Base-by-base conservation (phyloP, 2,888 invertebrate genomes). In the Aporophyla nigra region DNA sequence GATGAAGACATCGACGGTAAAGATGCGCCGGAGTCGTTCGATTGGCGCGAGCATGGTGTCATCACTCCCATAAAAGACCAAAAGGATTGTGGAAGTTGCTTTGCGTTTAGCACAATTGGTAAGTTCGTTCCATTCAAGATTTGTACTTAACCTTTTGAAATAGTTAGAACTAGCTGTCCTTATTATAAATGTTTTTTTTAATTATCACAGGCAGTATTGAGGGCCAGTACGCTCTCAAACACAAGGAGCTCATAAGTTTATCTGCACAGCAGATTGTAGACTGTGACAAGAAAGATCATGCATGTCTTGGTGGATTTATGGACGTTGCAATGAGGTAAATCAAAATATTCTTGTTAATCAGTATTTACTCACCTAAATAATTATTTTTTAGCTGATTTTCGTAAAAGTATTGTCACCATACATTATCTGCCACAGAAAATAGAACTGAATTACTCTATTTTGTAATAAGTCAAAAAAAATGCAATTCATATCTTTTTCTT, bases 31-130 rank as follows among this genome's bases (percentile, higher is more conserved):
- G 86, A 87, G 6, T 69, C 77, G 0, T 87, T 88, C 4, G 98
- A 99, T 92, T 99, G 99, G 99, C 97, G 98, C 82, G 86, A 94
- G 4, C 91, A 97, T 59, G 98, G 98, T 10, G 98, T 98, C 33
- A 98, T 99, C 3, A 98, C 98, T 0, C 96, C 95, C 0, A 97
- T 99, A 27, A 99, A 98, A 91, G 97, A 98, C 94, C 98, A 99
- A 95, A 97, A 97, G 33, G 93, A 93, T 69, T 98, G 98, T 92
- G 98, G 98, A 49, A 98, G 98, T 54, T 99, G 98, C 94, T 99
- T 98, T 98, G 97, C 98, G 54, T 92, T 91, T 66, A 87, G 89
- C 73, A 19, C 85, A 2, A 72, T 70, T 66, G 91, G 91, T 90
- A 68, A 74, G 80, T 72, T 2, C 5, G 27, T 27, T 51, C n/a